These are phyloP conservation scores for Phaethornis superciliosus DNA, from an alignment of 2,113 vertebrate genomes.

Conservation along the genomic window DNA sequence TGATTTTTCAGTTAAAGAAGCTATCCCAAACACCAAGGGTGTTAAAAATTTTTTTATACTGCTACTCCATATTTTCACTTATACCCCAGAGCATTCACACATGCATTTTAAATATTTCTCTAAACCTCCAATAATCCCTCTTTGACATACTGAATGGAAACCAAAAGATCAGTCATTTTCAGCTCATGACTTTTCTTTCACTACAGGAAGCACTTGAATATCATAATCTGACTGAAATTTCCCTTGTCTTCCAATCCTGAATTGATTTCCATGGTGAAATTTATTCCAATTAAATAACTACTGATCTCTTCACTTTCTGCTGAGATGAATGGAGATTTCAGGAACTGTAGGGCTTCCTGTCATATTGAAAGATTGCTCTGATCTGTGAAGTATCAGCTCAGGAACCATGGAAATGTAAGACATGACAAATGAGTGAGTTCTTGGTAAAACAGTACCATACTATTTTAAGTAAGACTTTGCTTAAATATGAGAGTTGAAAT, in stretches of 20 bases:
- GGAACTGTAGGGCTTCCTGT: background rate
- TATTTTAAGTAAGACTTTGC: background rate
- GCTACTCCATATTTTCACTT: slow-evolving; percentile 49
- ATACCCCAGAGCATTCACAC: slow-evolving; percentile 47
- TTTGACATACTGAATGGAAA: slow-evolving; percentile 59
- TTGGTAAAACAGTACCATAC: background rate
- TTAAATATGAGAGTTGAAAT: background rate
- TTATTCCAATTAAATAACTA: background rate
- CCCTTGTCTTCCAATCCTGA: background rate
- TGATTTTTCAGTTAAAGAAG: slow-evolving; percentile 63
- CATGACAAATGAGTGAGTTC: background rate
- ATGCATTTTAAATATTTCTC: slow-evolving; percentile 57
- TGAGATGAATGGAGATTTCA: background rate
- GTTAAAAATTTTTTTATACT: slow-evolving; percentile 49
- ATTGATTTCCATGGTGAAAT: background rate
- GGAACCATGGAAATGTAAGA: background rate
- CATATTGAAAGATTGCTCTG: background rate
- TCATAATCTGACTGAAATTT: slow-evolving; percentile 12
- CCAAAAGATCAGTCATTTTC: slow-evolving; percentile 49
- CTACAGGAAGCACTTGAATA: slow-evolving; percentile 8
- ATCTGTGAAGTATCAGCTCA: background rate
- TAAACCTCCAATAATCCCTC: slow-evolving; percentile 45
- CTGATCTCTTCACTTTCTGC: background rate
- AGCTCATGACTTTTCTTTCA: slow-evolving; percentile 30
- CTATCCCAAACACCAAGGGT: slow-evolving; percentile 60